phyloP scores from a whole-genome alignment of 2,113 vertebrate species.

The Brachypteracias leptosomus region DNA sequence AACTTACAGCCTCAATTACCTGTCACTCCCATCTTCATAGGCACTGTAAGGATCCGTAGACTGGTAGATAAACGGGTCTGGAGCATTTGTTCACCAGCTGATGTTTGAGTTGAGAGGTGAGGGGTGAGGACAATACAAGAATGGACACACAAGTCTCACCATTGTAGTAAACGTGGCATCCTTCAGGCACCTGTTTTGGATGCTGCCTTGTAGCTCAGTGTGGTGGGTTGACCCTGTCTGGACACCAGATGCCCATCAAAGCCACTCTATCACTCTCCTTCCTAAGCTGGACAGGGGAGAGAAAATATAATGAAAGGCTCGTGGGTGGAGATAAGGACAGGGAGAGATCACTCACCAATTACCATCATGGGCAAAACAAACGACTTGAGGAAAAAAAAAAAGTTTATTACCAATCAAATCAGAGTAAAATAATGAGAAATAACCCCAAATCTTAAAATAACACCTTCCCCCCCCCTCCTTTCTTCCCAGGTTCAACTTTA shows the following conservation, averaged over 20 bases:
- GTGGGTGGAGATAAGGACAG: not conserved
- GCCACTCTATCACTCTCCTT: not conserved
- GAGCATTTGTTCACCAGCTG: not conserved
- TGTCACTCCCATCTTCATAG: not conserved
- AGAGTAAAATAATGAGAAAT: not conserved
- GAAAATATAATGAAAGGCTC: not conserved
- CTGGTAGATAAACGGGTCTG: not conserved
- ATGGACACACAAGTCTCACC: not conserved
- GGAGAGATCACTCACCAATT: not conserved
- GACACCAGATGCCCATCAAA: not conserved
- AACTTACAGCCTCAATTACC: not conserved
- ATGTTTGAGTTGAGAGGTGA: not conserved
- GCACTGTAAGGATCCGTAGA: not conserved
- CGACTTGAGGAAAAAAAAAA: not conserved
- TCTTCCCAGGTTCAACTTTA: not conserved
- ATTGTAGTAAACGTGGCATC: not conserved
- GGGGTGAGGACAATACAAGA: not conserved
- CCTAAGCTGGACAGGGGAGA: not conserved
- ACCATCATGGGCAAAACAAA: not conserved
- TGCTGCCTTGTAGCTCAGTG: not conserved
- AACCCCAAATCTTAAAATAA: not conserved
- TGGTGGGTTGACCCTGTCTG: not conserved
- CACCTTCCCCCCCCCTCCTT: not conserved
- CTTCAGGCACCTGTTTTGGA: not conserved
- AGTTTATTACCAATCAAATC: not conserved